Conservation (phyloP, 2,888 invertebrate species). For the Blastobasis lacticolella region DNA sequence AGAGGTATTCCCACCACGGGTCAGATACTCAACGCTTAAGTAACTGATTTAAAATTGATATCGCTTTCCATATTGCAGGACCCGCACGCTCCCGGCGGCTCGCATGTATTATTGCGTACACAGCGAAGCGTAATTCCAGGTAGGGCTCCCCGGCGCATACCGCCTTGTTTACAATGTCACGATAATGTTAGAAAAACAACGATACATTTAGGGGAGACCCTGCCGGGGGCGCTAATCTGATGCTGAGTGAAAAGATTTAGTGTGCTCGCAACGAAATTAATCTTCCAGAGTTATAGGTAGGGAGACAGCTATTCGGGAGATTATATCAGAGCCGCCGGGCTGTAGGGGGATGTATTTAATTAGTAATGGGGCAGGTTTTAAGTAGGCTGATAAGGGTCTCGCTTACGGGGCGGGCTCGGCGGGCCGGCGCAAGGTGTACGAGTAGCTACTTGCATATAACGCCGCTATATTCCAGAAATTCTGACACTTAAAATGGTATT, state of each 20-base stretch:
- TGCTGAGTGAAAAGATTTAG: slow-evolving; percentile 63
- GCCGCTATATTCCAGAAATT: too few relatives aligned
- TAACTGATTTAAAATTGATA: not conserved
- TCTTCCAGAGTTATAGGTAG: slow-evolving; percentile 29
- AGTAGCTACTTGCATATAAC: too few relatives aligned
- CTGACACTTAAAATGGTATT: too few relatives aligned
- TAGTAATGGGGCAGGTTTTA: slow-evolving; percentile 15
- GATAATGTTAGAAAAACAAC: slow-evolving; percentile 63
- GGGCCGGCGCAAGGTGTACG: too few relatives aligned
- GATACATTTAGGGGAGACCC: slow-evolving; percentile 43
- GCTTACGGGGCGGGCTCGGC: too few relatives aligned
- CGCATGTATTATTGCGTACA: not conserved
- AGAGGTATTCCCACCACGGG: too few relatives aligned
- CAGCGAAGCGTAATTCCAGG: slow-evolving; percentile 31
- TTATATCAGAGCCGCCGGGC: slow-evolving; percentile 12
- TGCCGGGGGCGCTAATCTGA: slow-evolving; percentile 53
- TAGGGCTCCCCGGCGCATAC: slow-evolving; percentile 23
- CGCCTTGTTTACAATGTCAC: slow-evolving; percentile 42
- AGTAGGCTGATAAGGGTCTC: not conserved
- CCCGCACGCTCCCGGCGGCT: not conserved
- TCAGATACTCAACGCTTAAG: too few relatives aligned
- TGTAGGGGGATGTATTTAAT: slow-evolving; percentile 15
- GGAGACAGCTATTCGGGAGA: slow-evolving; percentile 8
- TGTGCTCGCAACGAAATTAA: slow-evolving; percentile 49
- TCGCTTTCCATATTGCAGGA: too few relatives aligned